Evolutionary conservation across 2,888 invertebrate genomes (phyloP), one percentile per base, ranked within the genome.

Genomic region (Cenopis cana): DNA sequence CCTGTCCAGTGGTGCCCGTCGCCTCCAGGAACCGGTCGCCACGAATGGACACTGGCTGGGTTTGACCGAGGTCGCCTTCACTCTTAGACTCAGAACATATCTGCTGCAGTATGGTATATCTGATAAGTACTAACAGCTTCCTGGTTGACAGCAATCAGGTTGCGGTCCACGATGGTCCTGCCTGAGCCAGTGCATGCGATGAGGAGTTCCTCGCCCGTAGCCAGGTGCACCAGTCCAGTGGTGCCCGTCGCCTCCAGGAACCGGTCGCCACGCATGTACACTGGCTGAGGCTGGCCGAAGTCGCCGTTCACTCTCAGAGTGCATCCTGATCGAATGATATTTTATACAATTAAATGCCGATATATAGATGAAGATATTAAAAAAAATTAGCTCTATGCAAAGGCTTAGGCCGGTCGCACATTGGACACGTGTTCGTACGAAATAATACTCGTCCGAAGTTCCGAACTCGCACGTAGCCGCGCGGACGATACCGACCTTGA

Each of bases 11-110:
- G 41, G 17, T 49, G 49, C 17, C 49, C 49, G 10, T 17, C 49
- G 9, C 17, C 17, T 49, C 49, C 49, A 17, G 11, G 50, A 18
- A 18, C 65, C 85, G 82, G 4, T 88, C 84, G 0, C 89, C 86
- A 59, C 82, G 86, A 1, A 96, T 79, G 76, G 95, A 93, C 4
- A 96, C 88, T 0, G 95, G 95, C 80, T 95, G 95, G 0, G 94
- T 95, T 69, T 93, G 91, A 0, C 89, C 90, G 1, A 95, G 85
- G 76, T 94, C 94, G 14, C 93, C 91, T 91, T 89, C 2, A 91
- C 84, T 61, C 89, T 88, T 64, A 95, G 81, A 4, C 89, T 88
- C 65, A 95, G 81, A 4, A 82, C 78, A 77, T 95, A 95, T n/a
- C 88, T 24, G 24, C 24, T 24, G 14, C 3, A 8, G 17, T 17